phyloP scores from a whole-genome alignment of 1,140 invertebrate species.

The Caenorhabditis briggsae region DNA sequence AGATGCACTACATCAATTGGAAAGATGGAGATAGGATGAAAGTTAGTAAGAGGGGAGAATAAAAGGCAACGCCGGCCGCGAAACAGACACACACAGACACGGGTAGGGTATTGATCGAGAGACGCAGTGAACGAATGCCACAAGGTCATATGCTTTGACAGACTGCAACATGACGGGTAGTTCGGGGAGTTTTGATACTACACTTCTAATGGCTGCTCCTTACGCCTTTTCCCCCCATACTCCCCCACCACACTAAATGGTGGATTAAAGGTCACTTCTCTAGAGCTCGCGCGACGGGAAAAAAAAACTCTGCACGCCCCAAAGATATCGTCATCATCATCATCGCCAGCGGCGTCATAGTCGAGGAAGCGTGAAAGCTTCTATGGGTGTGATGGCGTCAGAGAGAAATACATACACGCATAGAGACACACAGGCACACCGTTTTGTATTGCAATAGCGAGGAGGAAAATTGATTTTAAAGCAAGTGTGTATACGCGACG shows the following conservation, averaged over 20 bases:
- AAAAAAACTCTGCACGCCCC: not conserved
- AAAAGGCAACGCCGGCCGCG: slow-evolving; percentile 48
- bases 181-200: slow-evolving; percentile 11
- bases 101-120: slow-evolving; percentile 46
- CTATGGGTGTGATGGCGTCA: slow-evolving; percentile 39
- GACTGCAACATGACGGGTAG: slow-evolving; percentile 30
- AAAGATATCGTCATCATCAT: slow-evolving; percentile 32
- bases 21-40: slow-evolving; percentile 6
- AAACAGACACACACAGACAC: slow-evolving; percentile 53
- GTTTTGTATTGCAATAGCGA: slow-evolving; percentile 53
- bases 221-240: not conserved
- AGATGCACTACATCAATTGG: slow-evolving; percentile 21
- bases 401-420: slow-evolving; percentile 34
- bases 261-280: not conserved
- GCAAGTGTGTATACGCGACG: slow-evolving; percentile 37
- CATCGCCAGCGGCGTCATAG: slow-evolving; percentile 9
- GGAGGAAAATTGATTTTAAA: slow-evolving; percentile 51
- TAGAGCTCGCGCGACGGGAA: not conserved
- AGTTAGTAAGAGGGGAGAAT: slow-evolving; percentile 50
- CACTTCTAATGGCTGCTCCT: not conserved
- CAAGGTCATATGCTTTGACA: slow-evolving; percentile 55
- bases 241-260: not conserved
- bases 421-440: slow-evolving; percentile 37
- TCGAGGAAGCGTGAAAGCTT: slow-evolving; percentile 1
- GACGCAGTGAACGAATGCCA: slow-evolving; percentile 35